These are phyloP conservation scores for Pituophis catenifer DNA, from an alignment of 2,113 vertebrate genomes.

Conservation along the genomic window DNA sequence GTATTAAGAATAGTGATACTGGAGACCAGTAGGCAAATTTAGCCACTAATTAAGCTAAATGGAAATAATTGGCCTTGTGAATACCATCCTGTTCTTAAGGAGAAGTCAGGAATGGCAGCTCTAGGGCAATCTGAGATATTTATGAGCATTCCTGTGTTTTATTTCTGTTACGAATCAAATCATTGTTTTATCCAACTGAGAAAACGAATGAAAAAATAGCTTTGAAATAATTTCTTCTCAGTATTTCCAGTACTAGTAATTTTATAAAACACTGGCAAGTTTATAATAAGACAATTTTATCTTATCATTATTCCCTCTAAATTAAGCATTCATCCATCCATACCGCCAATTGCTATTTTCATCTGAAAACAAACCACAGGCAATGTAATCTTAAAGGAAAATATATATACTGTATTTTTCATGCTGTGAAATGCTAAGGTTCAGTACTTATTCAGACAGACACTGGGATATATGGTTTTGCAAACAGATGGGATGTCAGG, in stretches of 20 bases:
- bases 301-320: not conserved
- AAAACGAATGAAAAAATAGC: not conserved
- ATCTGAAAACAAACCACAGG: not conserved
- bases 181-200: not conserved
- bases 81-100: not conserved
- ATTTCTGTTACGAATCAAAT: not conserved
- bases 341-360: not conserved
- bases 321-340: not conserved
- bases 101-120: not conserved
- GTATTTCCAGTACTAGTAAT: not conserved
- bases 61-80: not conserved
- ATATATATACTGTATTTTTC: not conserved
- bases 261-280: not conserved
- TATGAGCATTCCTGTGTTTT: not conserved
- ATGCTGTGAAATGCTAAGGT: not conserved
- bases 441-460: slow-evolving; percentile 6
- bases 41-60: not conserved
- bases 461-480: slow-evolving; percentile 8
- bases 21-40: not conserved
- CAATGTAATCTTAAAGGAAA: not conserved
- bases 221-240: not conserved
- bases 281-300: not conserved
- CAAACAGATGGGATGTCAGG: not conserved
- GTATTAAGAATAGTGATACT: not conserved
- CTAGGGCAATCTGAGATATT: not conserved